phyloP scores from a whole-genome alignment of 1,140 invertebrate species.

The Drosophila pectinifera region DNA sequence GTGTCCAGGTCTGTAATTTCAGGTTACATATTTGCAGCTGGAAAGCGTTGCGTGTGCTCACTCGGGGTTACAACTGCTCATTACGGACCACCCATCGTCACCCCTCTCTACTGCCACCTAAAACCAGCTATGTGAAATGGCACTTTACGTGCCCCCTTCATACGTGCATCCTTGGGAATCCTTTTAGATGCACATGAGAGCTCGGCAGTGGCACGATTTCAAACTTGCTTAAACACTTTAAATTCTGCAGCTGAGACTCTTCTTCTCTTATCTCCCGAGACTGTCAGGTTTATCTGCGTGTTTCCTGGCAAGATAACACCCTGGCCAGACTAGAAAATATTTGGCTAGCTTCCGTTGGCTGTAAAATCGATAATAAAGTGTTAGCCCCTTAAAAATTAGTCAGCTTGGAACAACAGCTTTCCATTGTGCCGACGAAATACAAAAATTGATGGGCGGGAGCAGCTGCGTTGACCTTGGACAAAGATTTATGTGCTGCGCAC shows the following conservation, averaged over 20 bases:
- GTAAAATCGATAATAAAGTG: slow-evolving; percentile 20
- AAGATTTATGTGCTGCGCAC: slow-evolving; percentile 38
- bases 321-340: background rate
- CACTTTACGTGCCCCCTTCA: slow-evolving; percentile 22
- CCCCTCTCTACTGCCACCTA: slow-evolving; percentile 17
- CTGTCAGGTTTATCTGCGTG: slow-evolving; percentile 38
- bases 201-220: background rate
- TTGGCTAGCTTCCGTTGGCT: background rate
- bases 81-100: slow-evolving; percentile 10
- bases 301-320: slow-evolving; percentile 10
- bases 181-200: background rate
- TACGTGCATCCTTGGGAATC: slow-evolving; percentile 49
- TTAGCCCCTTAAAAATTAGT: slow-evolving; percentile 31
- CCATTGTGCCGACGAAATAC: slow-evolving; percentile 15
- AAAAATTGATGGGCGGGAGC: slow-evolving; percentile 20
- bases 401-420: slow-evolving; percentile 18
- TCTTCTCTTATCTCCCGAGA: slow-evolving; percentile 44
- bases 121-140: slow-evolving; percentile 40
- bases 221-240: slow-evolving; percentile 5
- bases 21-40: slow-evolving; percentile 35
- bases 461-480: slow-evolving; percentile 38
- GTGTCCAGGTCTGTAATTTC: slow-evolving; percentile 24
- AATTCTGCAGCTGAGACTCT: slow-evolving; percentile 1
- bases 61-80: slow-evolving; percentile 19
- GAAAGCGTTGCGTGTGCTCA: slow-evolving; percentile 32